Base-by-base conservation (phyloP, 2,113 vertebrate genomes). In the Phylloscopus trochiloides region DNA sequence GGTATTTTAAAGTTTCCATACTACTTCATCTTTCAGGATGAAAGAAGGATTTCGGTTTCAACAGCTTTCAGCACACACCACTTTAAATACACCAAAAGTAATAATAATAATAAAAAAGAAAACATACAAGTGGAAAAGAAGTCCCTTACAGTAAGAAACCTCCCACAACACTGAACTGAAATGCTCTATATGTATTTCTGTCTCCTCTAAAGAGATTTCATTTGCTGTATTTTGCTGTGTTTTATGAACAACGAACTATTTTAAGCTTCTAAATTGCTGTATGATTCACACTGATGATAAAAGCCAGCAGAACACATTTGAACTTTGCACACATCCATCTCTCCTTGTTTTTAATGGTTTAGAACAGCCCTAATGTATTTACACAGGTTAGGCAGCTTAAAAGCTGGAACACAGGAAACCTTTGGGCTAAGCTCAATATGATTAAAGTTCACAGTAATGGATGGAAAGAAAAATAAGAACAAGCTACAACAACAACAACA, bases 361-460 rank as follows among this genome's bases (percentile, higher is more conserved):
- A 95, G 81, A 96, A 85, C 73, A 87, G 80, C 45, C 65, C 36
- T 94, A 96, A 94, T 81, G 92, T 96, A 92, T 95, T 96, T 96
- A 92, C 66, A 95, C 84, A 94, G 78, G 91, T 94, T 91, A 90
- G 71, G 45, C n/a, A 91, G 84, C 90, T 87, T 92, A 88, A 96
- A 96, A 88, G 80, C 89, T 82, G 70, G 57, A 91, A 91, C 89
- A 95, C 58, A 76, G 93, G 72, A 89, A 92, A 92, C 61, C 77
- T 94, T 45, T 89, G 80, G 87, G 87, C 57, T 95, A 94, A 85
- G 32, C 70, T 82, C 74, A 84, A 89, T 32, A 50, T 0, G 19
- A 95, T 94, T 92, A 85, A 94, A 95, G 84, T 87, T 95, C 77
- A 79, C 36, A 79, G 70, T 82, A 95, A 81, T 57, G 59, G 68